A percentile compares a stretch with the other conserved stretches of the same genome.
Evolutionary conservation across 1,140 invertebrate species (phyloP).

Genomic region (Bombus waltoni): DNA sequence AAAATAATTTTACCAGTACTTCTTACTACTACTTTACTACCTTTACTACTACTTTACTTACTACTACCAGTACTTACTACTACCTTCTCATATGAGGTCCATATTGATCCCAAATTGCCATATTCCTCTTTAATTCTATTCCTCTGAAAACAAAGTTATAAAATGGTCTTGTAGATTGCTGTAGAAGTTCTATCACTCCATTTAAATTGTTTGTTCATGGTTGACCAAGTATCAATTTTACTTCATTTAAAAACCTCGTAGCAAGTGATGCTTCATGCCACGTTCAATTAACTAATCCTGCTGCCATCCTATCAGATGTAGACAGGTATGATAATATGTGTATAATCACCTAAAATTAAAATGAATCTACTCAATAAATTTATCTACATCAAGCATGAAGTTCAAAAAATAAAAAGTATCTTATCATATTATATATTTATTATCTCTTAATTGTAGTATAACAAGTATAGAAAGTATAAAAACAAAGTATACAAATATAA

Average conservation of each 20-base stretch:
- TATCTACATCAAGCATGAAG: background rate
- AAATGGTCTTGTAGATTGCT: conserved; percentile 80
- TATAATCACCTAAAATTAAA: conserved; percentile 84
- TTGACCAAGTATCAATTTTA: conserved; percentile 83
- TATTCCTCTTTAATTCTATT: conserved; percentile 82
- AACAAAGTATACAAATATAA: background rate
- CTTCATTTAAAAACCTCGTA: conserved; percentile 83
- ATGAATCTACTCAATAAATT: background rate
- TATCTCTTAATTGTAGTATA: background rate
- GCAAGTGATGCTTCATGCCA: conserved; percentile 85
- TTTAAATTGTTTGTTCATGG: conserved; percentile 81
- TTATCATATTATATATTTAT: background rate
- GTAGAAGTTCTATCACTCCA: conserved; percentile 81
- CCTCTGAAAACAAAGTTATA: conserved; percentile 85
- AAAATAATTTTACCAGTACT: conserved; percentile 79
- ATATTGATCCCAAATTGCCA: conserved; percentile 78
- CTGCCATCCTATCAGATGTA: conserved; percentile 84
- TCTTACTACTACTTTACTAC: no score
- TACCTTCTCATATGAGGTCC: conserved; percentile 76
- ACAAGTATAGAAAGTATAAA: background rate
- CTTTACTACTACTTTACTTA: no score
- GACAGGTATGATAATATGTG: conserved; percentile 86
- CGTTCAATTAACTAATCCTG: conserved; percentile 84
- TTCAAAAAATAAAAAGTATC: background rate
- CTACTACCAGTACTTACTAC: no score